Evolutionary conservation across 1,140 invertebrate species (phyloP).

Genomic region (Drosophila subobscura): DNA sequence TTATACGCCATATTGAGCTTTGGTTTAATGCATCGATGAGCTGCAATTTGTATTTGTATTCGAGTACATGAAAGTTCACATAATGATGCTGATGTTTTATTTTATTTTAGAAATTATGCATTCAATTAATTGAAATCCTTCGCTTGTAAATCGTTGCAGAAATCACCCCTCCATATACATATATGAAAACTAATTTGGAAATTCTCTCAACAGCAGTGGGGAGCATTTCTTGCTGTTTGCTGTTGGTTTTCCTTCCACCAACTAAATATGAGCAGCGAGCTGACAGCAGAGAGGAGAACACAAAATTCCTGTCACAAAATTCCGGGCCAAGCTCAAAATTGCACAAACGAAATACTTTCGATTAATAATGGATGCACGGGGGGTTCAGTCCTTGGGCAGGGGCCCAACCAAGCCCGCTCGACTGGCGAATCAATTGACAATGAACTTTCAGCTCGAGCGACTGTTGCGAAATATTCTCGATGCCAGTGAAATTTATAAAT

Average conservation of each 20-base stretch:
- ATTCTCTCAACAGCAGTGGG: too few species aligned
- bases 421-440: conserved; percentile 70
- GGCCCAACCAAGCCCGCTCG: conserved; percentile 14
- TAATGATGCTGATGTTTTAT: too few species aligned
- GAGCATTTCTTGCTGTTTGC: too few species aligned
- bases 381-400: conserved; percentile 8
- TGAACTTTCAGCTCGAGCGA: conserved; percentile 64
- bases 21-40: conserved; percentile 45
- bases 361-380: conserved; percentile 19
- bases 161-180: too few species aligned
- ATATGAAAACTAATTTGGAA: too few species aligned
- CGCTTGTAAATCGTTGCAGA: too few species aligned
- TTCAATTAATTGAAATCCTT: too few species aligned
- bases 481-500: conserved; percentile 63
- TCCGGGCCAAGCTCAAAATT: conserved; percentile 20
- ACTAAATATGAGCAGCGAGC: too few species aligned
- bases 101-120: too few species aligned
- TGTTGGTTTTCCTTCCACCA: too few species aligned
- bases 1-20: conserved; percentile 42
- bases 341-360: conserved; percentile 24
- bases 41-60: conserved; percentile 33
- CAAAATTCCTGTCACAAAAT: conserved; percentile 32
- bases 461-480: conserved; percentile 56
- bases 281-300: conserved; percentile 7
- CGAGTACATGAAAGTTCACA: too few species aligned